phyloP scores from a whole-genome alignment of 2,888 invertebrate genomes.

The Slavum lentiscoides region DNA sequence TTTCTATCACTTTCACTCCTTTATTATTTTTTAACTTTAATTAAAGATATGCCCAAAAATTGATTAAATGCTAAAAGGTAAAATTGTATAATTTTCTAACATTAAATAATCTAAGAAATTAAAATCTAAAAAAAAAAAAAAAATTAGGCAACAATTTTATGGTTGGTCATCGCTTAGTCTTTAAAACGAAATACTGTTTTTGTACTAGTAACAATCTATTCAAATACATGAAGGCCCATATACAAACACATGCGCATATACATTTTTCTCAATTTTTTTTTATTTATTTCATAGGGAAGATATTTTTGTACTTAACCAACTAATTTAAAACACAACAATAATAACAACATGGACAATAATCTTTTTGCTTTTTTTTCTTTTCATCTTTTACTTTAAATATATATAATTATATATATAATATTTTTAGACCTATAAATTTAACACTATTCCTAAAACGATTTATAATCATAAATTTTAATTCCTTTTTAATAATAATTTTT shows the following conservation, averaged over 20 bases:
- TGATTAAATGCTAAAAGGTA: slow-evolving; percentile 51
- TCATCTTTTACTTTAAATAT: slow-evolving; percentile 44
- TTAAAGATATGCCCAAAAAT: slow-evolving; percentile 50
- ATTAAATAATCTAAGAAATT: slow-evolving; percentile 49
- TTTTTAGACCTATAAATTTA: slow-evolving; percentile 47
- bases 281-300: slow-evolving; percentile 44
- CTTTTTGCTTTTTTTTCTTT: slow-evolving; percentile 46
- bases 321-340: slow-evolving; percentile 54
- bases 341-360: slow-evolving; percentile 53
- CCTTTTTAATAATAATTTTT: slow-evolving; percentile 38
- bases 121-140: slow-evolving; percentile 43
- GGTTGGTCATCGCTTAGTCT: slow-evolving; percentile 53
- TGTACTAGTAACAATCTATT: slow-evolving; percentile 53
- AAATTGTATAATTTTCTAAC: slow-evolving; percentile 47
- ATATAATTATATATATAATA: slow-evolving; percentile 27
- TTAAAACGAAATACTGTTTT: slow-evolving; percentile 53
- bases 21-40: slow-evolving; percentile 36
- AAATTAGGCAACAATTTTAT: slow-evolving; percentile 51
- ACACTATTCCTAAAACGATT: slow-evolving; percentile 49
- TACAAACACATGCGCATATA: slow-evolving; percentile 53
- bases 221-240: slow-evolving; percentile 49
- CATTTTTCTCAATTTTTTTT: slow-evolving; percentile 25
- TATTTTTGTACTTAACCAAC: slow-evolving; percentile 52
- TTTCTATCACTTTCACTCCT: slow-evolving; percentile 25
- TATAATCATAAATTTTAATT: slow-evolving; percentile 46